A percentile compares a stretch with the other conserved stretches of the same genome.
These are phyloP conservation scores for Jaculus jaculus DNA, from an alignment of 2,113 vertebrate species.

Conservation along the genomic window DNA sequence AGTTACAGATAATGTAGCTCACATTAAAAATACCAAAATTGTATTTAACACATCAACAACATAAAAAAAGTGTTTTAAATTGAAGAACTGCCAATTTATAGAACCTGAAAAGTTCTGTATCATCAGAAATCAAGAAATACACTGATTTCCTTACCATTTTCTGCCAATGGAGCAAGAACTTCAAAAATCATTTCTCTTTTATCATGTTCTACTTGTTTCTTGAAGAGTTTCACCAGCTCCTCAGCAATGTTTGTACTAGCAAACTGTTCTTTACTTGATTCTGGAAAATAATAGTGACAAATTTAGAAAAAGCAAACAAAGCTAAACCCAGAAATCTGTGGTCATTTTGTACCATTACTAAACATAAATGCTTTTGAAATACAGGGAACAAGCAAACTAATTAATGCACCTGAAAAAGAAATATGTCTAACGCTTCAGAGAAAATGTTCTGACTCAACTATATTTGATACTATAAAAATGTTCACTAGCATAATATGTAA, in stretches of 20 bases:
- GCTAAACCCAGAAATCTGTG: slow-evolving; percentile 60
- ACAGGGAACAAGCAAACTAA: slow-evolving; percentile 56
- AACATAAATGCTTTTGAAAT: slow-evolving; percentile 66
- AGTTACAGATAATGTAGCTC: neutral
- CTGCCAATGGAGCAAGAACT: slow-evolving; percentile 97
- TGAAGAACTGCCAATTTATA: neutral
- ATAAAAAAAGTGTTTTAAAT: neutral
- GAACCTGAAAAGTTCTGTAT: neutral
- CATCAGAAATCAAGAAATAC: neutral
- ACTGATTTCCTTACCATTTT: slow-evolving; percentile 91
- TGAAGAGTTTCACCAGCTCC: slow-evolving; percentile 97
- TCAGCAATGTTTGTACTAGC: slow-evolving; percentile 96
- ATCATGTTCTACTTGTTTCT: slow-evolving; percentile 96
- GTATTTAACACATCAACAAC: neutral
- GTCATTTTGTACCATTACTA: slow-evolving; percentile 71
- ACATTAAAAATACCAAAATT: slow-evolving; percentile 23
- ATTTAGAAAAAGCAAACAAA: slow-evolving; percentile 68
- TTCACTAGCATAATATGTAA: slow-evolving; percentile 64
- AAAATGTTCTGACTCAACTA: slow-evolving; percentile 68
- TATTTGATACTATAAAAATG: slow-evolving; percentile 70
- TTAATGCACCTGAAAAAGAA: slow-evolving; percentile 66
- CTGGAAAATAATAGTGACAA: slow-evolving; percentile 83
- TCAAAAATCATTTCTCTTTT: slow-evolving; percentile 99
- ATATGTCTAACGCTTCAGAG: slow-evolving; percentile 66
- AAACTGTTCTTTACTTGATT: slow-evolving; percentile 99